Evolutionary conservation across 1,140 invertebrate genomes (phyloP).

Genomic region (Andricus grossulariae): DNA sequence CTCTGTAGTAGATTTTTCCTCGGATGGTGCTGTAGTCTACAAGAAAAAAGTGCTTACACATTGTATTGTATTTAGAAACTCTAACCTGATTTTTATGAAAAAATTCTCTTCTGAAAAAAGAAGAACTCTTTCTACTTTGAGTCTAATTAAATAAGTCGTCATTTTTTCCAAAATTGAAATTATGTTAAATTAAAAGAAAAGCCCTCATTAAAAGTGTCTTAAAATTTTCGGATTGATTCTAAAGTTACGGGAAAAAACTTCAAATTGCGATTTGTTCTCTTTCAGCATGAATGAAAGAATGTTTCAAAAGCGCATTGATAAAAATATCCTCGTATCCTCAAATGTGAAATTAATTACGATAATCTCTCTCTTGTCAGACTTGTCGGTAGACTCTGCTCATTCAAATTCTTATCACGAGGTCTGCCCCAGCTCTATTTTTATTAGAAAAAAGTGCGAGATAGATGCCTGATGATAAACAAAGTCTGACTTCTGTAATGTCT

Average conservation of each 20-base stretch:
- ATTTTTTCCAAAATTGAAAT: too few relatives aligned
- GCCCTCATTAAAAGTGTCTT: too few relatives aligned
- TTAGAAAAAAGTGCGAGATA: not conserved
- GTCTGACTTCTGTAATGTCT: not conserved
- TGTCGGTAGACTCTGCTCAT: not conserved
- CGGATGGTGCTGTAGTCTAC: conserved; percentile 39
- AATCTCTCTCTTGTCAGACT: not conserved
- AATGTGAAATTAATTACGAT: not conserved
- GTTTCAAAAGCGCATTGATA: not conserved
- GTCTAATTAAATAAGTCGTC: too few relatives aligned
- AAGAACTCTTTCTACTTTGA: too few relatives aligned
- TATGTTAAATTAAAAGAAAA: too few relatives aligned
- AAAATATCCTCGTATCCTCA: not conserved
- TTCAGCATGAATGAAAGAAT: conserved; percentile 7
- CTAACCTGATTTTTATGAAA: not conserved
- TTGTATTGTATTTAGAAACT: not conserved
- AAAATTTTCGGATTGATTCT: too few relatives aligned
- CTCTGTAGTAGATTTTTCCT: conserved; percentile 55
- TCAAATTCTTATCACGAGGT: conserved; percentile 13
- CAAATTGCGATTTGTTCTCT: not conserved
- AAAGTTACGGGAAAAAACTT: too few relatives aligned
- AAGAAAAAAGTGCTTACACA: not conserved
- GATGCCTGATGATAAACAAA: not conserved
- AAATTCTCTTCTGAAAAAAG: too few relatives aligned
- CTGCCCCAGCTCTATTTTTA: conserved; percentile 17